Evolutionary conservation across 2,797 vertebrate species (phyloP), one percentile per base, ranked within the genome.

Genomic region (Valencia hispanica): DNA sequence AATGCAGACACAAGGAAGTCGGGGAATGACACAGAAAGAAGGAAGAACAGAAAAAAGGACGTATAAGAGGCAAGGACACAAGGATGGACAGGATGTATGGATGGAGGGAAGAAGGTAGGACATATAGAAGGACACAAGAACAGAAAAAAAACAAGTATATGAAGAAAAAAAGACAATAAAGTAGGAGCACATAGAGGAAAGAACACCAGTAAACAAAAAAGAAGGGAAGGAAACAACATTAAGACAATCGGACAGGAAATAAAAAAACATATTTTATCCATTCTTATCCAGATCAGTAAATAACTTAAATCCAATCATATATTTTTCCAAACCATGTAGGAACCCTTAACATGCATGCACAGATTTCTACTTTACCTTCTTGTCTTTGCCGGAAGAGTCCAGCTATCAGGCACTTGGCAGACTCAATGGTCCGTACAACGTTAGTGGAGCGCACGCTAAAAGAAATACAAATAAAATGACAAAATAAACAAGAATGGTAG

Each of bases 401-500:
- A 68, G 98, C 98, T 79, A 99, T 89, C 88, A 99, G 93, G 87
- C 97, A 99, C 63, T 95, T 96, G 55, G 97, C 96, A 39, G 98
- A 98, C 89, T 99, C 97, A 92, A 99, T 96, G 82, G 98, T 99
- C 88, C 97, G 96, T 83, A 94, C 89, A 71, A 99, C 97, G 86
- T 99, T 99, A 85, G 96, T 97, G 79, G 98, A 99, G 77, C 98
- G 98, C 79, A 98, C 86, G 39, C 98, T 99, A 91, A 90, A 85
- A 80, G 36, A 47, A 79, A 80, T 74, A 27, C 34, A 75, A 73
- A 22, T 32, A 84, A 63, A 72, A 88, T 79, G 73, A n/a, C 39
- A 80, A 73, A 81, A 89, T 74, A 81, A 55, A 61, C 81, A 83
- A 81, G 59, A 73, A 66, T 75, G 77, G 75, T 73, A 69, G 80